Evolutionary conservation across 1,140 invertebrate genomes (phyloP), one percentile per base, ranked within the genome.

Genomic region (Sitophilus oryzae): DNA sequence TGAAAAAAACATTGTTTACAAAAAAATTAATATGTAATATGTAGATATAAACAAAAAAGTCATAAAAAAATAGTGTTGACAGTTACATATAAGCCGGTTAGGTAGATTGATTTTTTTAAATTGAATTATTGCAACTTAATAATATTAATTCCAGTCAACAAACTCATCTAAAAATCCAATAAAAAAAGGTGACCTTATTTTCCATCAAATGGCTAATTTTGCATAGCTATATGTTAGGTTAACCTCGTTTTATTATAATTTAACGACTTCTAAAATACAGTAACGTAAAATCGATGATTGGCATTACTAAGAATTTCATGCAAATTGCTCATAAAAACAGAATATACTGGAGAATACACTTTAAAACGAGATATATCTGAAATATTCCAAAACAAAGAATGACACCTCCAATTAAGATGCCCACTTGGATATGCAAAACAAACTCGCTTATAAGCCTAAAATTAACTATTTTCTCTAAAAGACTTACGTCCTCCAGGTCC

Each of bases 401-500:
- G 41, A 42, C 49, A 50, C 19, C 14, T 34, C 8, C 1, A 51
- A 18, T 42, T 20, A 8, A 35, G 36, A 21, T 14, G 40, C 47
- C 41, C 52, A 50, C 22, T 46, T 53, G 10, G 21, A 25, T 16
- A 14, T 47, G 36, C 2, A 54, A 52, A 58, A 61, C 56, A 57
- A 61, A 48, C 40, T 16, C 20, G 1, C 3, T 5, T 15, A 16
- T 15, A 11, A 22, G 22, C 4, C 15, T 22, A 11, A 18, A 1
- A 30, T 8, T 3, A 6, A 11, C 9, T 19, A 34, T 11, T 6
- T 23, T 6, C n/a, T 15, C n/a, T 22, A 19, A 38, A 18, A 22
- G 51, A 71, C 69, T 71, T 71, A 71, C 69, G 67, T 61, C 66
- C 67, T 58, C 62, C 63, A 57, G 66, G 61, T 67, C 62, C 67